Conservation (phyloP, 2,888 invertebrate species). For the Lithodes maja region DNA sequence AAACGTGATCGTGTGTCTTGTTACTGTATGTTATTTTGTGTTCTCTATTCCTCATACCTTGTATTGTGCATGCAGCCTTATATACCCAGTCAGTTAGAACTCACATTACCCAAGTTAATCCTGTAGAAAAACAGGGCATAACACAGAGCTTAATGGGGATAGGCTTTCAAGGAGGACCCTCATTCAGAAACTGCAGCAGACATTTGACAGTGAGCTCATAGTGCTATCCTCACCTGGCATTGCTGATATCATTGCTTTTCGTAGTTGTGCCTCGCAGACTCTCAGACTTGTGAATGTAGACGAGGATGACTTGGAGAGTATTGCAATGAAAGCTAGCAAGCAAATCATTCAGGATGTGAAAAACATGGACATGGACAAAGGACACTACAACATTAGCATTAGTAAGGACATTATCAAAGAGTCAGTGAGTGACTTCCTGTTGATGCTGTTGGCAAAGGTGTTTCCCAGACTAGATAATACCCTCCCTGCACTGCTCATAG, state of each 20-base stretch:
- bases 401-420: constrained; percentile 8
- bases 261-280: constrained; percentile 8
- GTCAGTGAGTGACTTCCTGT: constrained; percentile 19
- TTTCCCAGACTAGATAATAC: constrained; percentile 1
- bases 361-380: constrained; percentile 3
- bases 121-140: too few relatives aligned
- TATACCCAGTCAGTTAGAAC: too few relatives aligned
- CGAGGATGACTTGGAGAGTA: not conserved
- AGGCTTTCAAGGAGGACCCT: too few relatives aligned
- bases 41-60: too few relatives aligned
- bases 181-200: constrained; percentile 4
- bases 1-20: too few relatives aligned
- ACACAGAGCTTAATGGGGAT: too few relatives aligned
- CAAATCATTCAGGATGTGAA: not conserved
- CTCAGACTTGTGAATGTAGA: not conserved
- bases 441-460: too few relatives aligned
- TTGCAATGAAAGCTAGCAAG: not conserved
- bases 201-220: not conserved
- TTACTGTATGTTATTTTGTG: too few relatives aligned
- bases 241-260: too few relatives aligned
- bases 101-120: too few relatives aligned
- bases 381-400: constrained; percentile 7
- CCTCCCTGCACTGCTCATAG: not conserved
- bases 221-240: too few relatives aligned
- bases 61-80: too few relatives aligned